Conservation (phyloP, 1,140 invertebrate species). For the Drosophila serrata region DNA sequence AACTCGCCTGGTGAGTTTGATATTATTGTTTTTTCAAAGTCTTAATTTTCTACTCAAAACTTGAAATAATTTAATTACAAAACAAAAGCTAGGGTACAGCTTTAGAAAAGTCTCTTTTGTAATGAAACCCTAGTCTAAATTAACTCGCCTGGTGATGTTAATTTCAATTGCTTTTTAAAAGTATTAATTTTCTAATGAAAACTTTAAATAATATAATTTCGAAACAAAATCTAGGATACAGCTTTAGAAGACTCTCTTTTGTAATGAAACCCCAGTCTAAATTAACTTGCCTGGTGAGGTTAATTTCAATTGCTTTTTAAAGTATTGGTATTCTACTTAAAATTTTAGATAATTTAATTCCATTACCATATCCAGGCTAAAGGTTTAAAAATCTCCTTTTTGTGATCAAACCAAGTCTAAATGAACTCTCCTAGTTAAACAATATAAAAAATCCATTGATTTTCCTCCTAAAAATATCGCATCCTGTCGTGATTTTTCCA, state of each 20-base stretch:
- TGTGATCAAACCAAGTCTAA: neutral
- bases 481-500: slow-evolving; percentile 3
- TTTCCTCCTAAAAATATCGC: neutral
- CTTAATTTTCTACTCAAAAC: no score
- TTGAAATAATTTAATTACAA: neutral
- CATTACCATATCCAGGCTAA: neutral
- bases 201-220: no score
- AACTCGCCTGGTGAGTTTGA: neutral
- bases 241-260: no score
- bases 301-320: neutral
- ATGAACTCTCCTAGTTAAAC: neutral
- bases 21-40: no score
- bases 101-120: neutral
- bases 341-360: no score
- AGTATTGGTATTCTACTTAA: no score
- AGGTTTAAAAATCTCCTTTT: no score
- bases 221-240: neutral
- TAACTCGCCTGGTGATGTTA: neutral
- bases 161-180: no score
- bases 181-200: no score
- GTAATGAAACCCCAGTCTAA: neutral
- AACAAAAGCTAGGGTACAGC: neutral
- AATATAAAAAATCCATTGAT: neutral
- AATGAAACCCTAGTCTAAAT: neutral
- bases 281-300: neutral